Conservation (phyloP, 2,888 invertebrate genomes). For the Morpho achilles region DNA sequence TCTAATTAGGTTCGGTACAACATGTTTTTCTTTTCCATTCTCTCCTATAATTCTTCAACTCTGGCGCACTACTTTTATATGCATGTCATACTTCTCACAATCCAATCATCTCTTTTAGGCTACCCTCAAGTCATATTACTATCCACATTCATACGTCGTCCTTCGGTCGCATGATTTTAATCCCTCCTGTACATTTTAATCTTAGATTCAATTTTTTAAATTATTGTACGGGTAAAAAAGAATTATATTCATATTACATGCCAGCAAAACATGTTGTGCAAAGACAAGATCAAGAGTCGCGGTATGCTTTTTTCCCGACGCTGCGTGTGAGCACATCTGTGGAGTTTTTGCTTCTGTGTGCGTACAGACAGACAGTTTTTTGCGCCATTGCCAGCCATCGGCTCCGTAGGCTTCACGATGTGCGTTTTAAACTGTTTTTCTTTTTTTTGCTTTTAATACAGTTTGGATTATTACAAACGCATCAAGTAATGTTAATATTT, state of each 20-base stretch:
- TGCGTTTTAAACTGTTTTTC: conserved; percentile 45
- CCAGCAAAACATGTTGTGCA: conserved; percentile 19
- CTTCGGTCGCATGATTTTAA: too few species aligned
- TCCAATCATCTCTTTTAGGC: too few species aligned
- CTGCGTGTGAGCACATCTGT: conserved; percentile 71
- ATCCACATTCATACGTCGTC: too few species aligned
- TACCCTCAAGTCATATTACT: too few species aligned
- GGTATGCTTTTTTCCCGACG: conserved; percentile 54
- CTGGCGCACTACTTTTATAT: too few species aligned
- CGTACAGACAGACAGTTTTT: conserved; percentile 43
- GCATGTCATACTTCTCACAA: too few species aligned
- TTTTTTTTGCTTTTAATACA: conserved; percentile 44
- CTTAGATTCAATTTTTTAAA: too few species aligned
- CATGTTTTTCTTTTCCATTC: too few species aligned
- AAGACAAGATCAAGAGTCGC: conserved; percentile 22
- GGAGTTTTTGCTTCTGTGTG: conserved; percentile 46
- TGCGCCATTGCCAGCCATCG: conserved; percentile 45
- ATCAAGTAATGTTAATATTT: conserved; percentile 10
- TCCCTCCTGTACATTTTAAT: too few species aligned
- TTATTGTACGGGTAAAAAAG: conserved; percentile 11
- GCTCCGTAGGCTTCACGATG: conserved; percentile 42
- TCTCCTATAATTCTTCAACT: too few species aligned
- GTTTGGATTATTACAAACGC: conserved; percentile 40
- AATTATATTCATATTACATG: conserved; percentile 19
- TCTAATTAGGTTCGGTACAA: too few species aligned